Percentiles rank a stretch among this genome's conserved stretches.
Conservation (phyloP, 2,113 vertebrate genomes). For the Pelvicachromis taeniatus region DNA sequence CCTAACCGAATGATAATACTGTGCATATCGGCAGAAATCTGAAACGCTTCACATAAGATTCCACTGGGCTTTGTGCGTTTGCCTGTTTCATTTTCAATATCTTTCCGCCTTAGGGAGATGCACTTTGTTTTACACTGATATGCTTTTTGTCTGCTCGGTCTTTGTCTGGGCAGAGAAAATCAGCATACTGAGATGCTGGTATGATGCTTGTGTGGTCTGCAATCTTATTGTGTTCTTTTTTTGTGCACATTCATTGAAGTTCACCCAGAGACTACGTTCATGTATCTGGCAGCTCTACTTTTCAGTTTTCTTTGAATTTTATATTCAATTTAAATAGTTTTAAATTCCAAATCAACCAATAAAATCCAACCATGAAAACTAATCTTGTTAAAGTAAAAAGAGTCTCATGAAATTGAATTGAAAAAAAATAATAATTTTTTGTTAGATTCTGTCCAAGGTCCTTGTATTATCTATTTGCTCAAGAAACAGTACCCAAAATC, state of each 20-base stretch:
- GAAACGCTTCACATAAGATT: slow-evolving; percentile 52
- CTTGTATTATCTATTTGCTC: neutral
- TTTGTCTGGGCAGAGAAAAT: slow-evolving; percentile 29
- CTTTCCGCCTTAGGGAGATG: slow-evolving; percentile 48
- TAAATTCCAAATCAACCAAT: neutral
- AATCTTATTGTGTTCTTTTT: neutral
- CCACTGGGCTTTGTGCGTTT: slow-evolving; percentile 43
- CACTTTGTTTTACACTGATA: slow-evolving; percentile 69
- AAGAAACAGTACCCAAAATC: neutral
- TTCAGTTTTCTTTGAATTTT: neutral
- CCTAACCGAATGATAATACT: slow-evolving; percentile 59
- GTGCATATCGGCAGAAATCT: slow-evolving; percentile 59
- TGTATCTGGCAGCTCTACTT: neutral
- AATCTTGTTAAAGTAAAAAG: neutral
- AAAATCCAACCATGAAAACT: neutral
- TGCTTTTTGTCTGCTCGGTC: slow-evolving; percentile 48
- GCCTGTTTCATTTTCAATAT: slow-evolving; percentile 66
- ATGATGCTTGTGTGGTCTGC: slow-evolving; percentile 21
- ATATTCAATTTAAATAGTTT: neutral
- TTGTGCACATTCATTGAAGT: neutral
- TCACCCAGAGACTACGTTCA: neutral
- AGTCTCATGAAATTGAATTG: neutral
- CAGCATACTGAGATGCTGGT: slow-evolving; percentile 9
- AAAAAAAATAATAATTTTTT: neutral
- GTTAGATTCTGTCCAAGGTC: neutral